A percentile compares a stretch with the other conserved stretches of the same genome.
phyloP scores from a whole-genome alignment of 2,113 vertebrate species.

The Albula glossodonta region DNA sequence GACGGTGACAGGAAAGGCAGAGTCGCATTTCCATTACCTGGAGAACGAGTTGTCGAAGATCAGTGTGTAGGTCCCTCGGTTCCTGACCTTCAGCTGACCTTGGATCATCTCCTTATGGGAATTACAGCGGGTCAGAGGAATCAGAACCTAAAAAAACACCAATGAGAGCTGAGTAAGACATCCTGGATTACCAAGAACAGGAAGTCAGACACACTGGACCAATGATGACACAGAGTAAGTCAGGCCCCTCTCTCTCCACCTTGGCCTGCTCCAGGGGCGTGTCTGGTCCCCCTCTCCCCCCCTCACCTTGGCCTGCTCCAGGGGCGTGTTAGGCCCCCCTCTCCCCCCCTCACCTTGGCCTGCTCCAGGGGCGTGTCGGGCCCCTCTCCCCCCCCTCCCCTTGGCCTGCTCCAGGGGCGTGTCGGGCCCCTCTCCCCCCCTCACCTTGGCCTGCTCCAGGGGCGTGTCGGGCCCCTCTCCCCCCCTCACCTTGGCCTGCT shows the following conservation, averaged over 20 bases:
- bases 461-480: too few relatives aligned
- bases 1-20: not conserved
- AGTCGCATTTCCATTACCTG: constrained; percentile 69
- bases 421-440: too few relatives aligned
- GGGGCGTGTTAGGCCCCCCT: too few relatives aligned
- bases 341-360: too few relatives aligned
- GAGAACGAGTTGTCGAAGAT: constrained; percentile 98
- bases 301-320: constrained; percentile 81
- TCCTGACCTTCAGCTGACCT: constrained; percentile 87
- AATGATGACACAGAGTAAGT: not conserved
- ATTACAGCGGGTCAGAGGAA: constrained; percentile 89
- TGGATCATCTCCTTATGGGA: constrained; percentile 89
- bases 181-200: too few relatives aligned
- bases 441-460: too few relatives aligned
- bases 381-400: too few relatives aligned
- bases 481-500: too few relatives aligned
- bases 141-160: constrained; percentile 79
- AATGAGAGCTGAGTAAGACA: too few relatives aligned
- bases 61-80: constrained; percentile 82
- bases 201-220: not conserved
- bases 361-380: too few relatives aligned
- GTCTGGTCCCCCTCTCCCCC: constrained; percentile 64
- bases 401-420: too few relatives aligned
- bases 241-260: constrained; percentile 20
- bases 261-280: constrained; percentile 82